Evolutionary conservation across 2,797 vertebrate species (phyloP).

Genomic region (Melanotaenia boesemani): DNA sequence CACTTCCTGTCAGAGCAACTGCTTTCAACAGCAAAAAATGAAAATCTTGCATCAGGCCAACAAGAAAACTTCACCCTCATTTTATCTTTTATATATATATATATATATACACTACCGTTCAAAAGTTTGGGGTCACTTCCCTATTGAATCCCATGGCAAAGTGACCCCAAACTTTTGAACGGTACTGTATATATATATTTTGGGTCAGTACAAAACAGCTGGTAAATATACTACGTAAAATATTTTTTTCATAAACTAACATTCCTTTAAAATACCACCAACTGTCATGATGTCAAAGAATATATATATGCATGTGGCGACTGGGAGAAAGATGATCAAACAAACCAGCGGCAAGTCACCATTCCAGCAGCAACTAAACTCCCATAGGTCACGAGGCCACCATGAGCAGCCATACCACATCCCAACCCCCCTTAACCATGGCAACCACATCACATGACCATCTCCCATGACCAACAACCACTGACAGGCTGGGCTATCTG

Average conservation of each 20-base stretch:
- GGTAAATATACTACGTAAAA: background rate
- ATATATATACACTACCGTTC: no score
- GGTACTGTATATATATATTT: background rate
- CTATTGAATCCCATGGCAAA: no score
- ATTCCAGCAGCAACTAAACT: slow-evolving; percentile 61
- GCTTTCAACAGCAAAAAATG: slow-evolving; percentile 38
- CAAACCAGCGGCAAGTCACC: slow-evolving; percentile 51
- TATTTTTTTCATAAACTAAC: background rate
- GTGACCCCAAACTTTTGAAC: no score
- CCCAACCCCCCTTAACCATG: slow-evolving; percentile 75
- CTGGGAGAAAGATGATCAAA: slow-evolving; percentile 50
- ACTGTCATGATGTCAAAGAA: slow-evolving; percentile 4
- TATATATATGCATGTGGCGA: slow-evolving; percentile 10
- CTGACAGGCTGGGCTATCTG: slow-evolving; percentile 49
- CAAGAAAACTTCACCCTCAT: slow-evolving; percentile 19
- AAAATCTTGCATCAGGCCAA: slow-evolving; percentile 24
- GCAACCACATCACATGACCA: slow-evolving; percentile 78
- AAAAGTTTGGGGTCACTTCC: no score
- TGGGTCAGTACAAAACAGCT: slow-evolving; percentile 9
- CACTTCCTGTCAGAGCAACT: slow-evolving; percentile 73
- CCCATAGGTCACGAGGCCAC: slow-evolving; percentile 73
- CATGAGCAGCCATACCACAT: slow-evolving; percentile 69
- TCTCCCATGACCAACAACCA: slow-evolving; percentile 67
- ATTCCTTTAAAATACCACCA: slow-evolving; percentile 16
- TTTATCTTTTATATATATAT: background rate